Conservation (phyloP, 2,113 vertebrate species). For the Gracilinanus agilis region DNA sequence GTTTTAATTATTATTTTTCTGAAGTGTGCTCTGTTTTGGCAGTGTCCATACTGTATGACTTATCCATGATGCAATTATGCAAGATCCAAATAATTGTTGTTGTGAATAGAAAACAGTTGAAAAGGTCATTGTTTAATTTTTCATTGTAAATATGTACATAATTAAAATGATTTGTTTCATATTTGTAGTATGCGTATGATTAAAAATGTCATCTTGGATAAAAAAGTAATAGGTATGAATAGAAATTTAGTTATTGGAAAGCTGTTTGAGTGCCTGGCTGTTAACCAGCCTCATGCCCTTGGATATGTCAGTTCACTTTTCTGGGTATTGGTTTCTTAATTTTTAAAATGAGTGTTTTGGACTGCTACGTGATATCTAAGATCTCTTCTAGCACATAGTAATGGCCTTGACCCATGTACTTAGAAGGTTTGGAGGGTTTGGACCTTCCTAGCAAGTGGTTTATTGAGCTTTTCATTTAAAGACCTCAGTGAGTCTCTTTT, state of each 20-base stretch:
- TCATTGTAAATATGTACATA: background rate
- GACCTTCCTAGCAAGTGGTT: background rate
- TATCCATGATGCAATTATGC: background rate
- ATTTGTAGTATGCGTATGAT: background rate
- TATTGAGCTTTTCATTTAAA: background rate
- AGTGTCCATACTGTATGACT: background rate
- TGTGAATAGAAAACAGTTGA: constrained; percentile 49
- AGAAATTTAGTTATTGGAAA: background rate
- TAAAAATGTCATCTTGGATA: background rate
- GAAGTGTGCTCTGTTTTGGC: constrained; percentile 39
- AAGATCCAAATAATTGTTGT: constrained; percentile 17
- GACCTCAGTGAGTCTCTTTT: background rate
- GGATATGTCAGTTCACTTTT: background rate
- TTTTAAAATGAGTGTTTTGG: background rate
- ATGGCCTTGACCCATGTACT: background rate
- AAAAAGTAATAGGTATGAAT: background rate
- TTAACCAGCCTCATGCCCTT: background rate
- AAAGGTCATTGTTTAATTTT: constrained; percentile 56
- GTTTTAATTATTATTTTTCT: constrained; percentile 50
- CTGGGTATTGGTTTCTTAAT: background rate
- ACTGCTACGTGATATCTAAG: background rate
- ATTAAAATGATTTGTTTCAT: background rate
- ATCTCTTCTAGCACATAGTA: background rate
- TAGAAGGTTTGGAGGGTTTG: background rate
- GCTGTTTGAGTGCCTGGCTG: background rate